phyloP scores from a whole-genome alignment of 30 jellyfish, hydroid and myxozoan species.

The Aurelia coerulea region DNA sequence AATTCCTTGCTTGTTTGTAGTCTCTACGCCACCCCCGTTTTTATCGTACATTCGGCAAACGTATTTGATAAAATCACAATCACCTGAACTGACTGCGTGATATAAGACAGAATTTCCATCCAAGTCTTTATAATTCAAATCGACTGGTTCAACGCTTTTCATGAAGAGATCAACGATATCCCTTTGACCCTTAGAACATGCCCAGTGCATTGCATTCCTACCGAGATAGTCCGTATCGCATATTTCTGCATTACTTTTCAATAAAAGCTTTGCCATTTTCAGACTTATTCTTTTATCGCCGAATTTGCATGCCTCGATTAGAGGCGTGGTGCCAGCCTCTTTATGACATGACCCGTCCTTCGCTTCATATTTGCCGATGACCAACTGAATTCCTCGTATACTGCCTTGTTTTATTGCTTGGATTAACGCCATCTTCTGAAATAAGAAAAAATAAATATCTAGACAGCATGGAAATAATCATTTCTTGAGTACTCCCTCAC shows the following conservation, averaged over 20 bases:
- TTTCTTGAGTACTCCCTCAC: no score
- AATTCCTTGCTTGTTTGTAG: slow-evolving; percentile 44
- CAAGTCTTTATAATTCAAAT: slow-evolving; percentile 19
- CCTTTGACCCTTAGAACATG: slow-evolving; percentile 40
- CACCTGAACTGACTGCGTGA: slow-evolving; percentile 53
- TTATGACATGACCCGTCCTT: background rate
- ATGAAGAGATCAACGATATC: slow-evolving; percentile 41
- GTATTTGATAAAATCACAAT: slow-evolving; percentile 28
- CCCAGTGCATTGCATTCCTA: slow-evolving; percentile 57
- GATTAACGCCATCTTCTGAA: slow-evolving; percentile 9
- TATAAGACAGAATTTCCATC: slow-evolving; percentile 37
- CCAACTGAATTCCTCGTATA: slow-evolving; percentile 31
- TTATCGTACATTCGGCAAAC: slow-evolving; percentile 25
- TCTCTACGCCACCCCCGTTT: slow-evolving; percentile 60
- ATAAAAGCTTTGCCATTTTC: slow-evolving; percentile 21
- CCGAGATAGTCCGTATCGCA: slow-evolving; percentile 9
- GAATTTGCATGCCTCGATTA: slow-evolving; percentile 61
- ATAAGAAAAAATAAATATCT: no score
- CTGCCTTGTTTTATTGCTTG: slow-evolving; percentile 54
- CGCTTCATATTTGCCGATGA: background rate
- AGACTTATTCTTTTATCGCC: slow-evolving; percentile 39
- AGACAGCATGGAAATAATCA: no score
- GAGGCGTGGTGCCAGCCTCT: slow-evolving; percentile 58
- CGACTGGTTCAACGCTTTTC: slow-evolving; percentile 21
- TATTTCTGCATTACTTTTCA: slow-evolving; percentile 15